phyloP scores from a whole-genome alignment of 2,113 vertebrate species.

The Todiramphus chloris region DNA sequence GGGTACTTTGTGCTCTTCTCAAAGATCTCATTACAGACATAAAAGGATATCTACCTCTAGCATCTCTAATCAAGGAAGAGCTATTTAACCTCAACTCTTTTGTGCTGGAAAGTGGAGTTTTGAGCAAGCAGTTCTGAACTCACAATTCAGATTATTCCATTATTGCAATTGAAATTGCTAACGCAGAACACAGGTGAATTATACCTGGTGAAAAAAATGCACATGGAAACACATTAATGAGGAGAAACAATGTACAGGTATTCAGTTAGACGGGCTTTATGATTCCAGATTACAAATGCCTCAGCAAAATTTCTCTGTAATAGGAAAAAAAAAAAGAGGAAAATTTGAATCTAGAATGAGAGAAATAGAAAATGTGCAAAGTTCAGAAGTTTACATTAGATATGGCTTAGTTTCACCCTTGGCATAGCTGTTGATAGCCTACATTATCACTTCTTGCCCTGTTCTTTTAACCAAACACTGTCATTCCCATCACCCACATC shows the following conservation, averaged over 20 bases:
- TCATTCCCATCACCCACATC: not conserved
- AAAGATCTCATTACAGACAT: not conserved
- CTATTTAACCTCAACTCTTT: not conserved
- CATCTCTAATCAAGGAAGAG: not conserved
- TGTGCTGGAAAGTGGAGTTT: not conserved
- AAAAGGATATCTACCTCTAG: not conserved
- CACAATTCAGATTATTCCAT: not conserved
- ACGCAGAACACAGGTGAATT: not conserved
- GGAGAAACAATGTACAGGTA: not conserved
- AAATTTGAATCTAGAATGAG: not conserved
- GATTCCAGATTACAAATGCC: not conserved
- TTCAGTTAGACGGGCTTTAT: not conserved
- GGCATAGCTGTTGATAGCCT: not conserved
- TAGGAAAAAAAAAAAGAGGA: not conserved
- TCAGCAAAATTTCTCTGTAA: not conserved
- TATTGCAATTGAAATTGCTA: not conserved
- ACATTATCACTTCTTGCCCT: not conserved
- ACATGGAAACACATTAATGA: not conserved
- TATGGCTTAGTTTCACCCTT: not conserved
- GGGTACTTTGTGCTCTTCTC: not conserved
- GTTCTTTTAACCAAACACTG: not conserved
- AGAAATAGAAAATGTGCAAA: not conserved
- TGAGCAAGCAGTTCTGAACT: not conserved
- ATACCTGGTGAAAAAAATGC: not conserved
- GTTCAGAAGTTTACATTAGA: not conserved